These are phyloP conservation scores for Rhynchophorus ferrugineus DNA, from an alignment of 1,140 invertebrate genomes.

Conservation along the genomic window DNA sequence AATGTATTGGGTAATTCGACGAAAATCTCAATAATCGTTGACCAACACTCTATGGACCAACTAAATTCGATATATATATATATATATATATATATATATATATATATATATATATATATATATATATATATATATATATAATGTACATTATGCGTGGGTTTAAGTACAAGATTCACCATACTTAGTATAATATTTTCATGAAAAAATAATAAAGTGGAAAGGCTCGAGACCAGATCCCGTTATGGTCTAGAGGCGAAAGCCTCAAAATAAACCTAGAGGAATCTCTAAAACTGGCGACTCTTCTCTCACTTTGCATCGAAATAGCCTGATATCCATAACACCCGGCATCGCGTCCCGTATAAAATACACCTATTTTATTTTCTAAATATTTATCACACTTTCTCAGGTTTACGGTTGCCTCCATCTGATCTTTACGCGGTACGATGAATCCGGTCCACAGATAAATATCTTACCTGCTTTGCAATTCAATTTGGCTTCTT, in stretches of 20 bases:
- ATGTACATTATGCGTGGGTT: too few relatives aligned
- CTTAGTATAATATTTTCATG: too few relatives aligned
- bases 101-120: too few relatives aligned
- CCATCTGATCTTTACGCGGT: constrained; percentile 11
- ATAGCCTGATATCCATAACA: constrained; percentile 14
- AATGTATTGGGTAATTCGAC: too few relatives aligned
- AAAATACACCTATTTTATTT: constrained; percentile 18
- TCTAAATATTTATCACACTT: constrained; percentile 20
- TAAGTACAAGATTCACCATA: too few relatives aligned
- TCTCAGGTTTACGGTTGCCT: constrained; percentile 13
- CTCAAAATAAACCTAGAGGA: neutral
- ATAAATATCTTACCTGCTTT: neutral
- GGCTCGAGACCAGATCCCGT: neutral
- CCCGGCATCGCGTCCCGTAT: constrained; percentile 10
- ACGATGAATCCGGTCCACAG: neutral
- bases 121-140: too few relatives aligned
- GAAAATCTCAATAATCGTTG: too few relatives aligned
- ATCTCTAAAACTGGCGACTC: neutral
- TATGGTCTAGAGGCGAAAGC: neutral
- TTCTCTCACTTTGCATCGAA: constrained; percentile 14
- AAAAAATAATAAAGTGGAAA: neutral
- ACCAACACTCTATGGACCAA: too few relatives aligned
- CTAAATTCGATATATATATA: too few relatives aligned
- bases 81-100: too few relatives aligned
- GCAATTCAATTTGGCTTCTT: neutral